Percentiles rank a stretch among this genome's conserved stretches.
These are phyloP conservation scores for Clusia tigrina DNA, from an alignment of 2,888 invertebrate species.

Conservation along the genomic window DNA sequence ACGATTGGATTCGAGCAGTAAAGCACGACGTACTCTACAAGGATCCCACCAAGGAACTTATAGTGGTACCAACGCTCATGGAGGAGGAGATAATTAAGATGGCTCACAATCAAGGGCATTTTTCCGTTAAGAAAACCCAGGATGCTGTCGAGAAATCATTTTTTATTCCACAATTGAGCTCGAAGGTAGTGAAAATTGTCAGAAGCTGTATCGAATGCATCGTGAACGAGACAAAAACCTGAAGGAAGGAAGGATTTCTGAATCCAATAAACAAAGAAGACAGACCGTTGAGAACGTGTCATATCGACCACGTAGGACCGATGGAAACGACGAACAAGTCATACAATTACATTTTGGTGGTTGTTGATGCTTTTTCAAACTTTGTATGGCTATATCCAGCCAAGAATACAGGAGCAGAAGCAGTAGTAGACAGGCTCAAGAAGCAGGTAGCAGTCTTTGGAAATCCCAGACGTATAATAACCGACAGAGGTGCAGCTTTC, in stretches of 20 bases:
- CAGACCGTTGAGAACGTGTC: slow-evolving; percentile 40
- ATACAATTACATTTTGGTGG: not conserved
- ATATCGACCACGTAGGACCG: not conserved
- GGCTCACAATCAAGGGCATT: slow-evolving; percentile 26
- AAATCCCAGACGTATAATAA: not conserved
- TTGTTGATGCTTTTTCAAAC: not conserved
- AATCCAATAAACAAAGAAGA: slow-evolving; percentile 19
- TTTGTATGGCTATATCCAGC: not conserved
- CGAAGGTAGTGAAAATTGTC: not conserved
- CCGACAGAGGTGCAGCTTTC: slow-evolving; percentile 6
- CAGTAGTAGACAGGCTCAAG: not conserved
- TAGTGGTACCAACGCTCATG: not conserved
- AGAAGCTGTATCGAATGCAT: not conserved
- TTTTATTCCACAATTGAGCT: not conserved
- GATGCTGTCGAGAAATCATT: not conserved
- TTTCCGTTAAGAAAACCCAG: slow-evolving; percentile 31
- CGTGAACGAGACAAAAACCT: not conserved
- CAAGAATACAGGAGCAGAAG: not conserved
- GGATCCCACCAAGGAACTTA: not conserved
- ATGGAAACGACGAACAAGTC: not conserved
- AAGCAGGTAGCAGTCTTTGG: slow-evolving; percentile 1
- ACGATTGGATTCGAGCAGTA: not conserved
- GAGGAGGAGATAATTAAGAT: not conserved
- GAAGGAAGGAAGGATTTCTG: slow-evolving; percentile 46
- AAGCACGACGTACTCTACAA: not conserved